A percentile compares a stretch with the other conserved stretches of the same genome.
These are phyloP conservation scores for Rhynchopsitta pachyrhyncha DNA, from an alignment of 2,113 vertebrate species.

Conservation along the genomic window DNA sequence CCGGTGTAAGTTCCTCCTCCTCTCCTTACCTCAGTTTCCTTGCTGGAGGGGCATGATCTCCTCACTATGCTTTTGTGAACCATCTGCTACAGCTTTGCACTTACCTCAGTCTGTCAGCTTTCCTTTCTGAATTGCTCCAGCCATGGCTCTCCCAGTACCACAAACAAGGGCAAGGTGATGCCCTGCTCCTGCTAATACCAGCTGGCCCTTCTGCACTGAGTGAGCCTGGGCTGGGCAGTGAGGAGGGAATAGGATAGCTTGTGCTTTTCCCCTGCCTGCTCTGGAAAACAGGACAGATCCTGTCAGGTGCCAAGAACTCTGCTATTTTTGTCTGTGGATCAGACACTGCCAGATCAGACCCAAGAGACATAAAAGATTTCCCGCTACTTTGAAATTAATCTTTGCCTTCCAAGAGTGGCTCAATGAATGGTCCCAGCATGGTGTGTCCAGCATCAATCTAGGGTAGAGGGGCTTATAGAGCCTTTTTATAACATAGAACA, in stretches of 20 bases:
- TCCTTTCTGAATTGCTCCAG: not conserved
- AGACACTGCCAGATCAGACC: slow-evolving; percentile 4
- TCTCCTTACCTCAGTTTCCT: not conserved
- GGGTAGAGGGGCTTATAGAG: not conserved
- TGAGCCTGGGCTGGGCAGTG: not conserved
- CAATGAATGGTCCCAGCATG: not conserved
- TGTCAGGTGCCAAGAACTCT: not conserved
- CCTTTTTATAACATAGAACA: not conserved
- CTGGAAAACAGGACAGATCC: not conserved
- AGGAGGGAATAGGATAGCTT: not conserved
- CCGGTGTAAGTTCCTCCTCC: not conserved
- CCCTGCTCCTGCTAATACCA: not conserved
- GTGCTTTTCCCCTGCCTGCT: not conserved
- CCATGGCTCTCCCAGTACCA: not conserved
- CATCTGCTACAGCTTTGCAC: not conserved
- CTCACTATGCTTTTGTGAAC: not conserved
- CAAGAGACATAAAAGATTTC: not conserved
- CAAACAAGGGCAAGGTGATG: not conserved
- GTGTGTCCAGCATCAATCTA: not conserved
- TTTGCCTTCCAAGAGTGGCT: not conserved
- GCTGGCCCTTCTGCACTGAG: not conserved
- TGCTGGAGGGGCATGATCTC: not conserved
- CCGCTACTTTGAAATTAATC: slow-evolving; percentile 2
- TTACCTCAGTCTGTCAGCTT: not conserved
- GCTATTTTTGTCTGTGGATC: slow-evolving; percentile 37